phyloP scores from a whole-genome alignment of 2,888 invertebrate genomes.

The Amiota mariae region DNA sequence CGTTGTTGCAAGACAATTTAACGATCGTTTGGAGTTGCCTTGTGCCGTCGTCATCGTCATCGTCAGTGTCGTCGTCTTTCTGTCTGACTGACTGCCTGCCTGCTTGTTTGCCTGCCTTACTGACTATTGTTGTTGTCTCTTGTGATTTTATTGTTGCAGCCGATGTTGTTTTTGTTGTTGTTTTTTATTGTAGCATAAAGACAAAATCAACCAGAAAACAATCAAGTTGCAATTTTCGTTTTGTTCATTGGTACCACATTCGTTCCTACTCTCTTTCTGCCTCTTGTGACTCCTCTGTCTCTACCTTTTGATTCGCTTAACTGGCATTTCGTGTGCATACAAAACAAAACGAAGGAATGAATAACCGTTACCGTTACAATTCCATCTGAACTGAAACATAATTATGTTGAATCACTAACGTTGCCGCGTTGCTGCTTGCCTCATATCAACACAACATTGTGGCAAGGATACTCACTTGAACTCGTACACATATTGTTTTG shows the following conservation, averaged over 20 bases:
- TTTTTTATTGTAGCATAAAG: neutral
- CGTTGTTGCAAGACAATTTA: conserved; percentile 1
- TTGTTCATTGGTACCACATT: neutral
- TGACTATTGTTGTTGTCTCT: no score
- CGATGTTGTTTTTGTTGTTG: no score
- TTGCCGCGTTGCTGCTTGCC: conserved; percentile 33
- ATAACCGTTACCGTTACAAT: conserved; percentile 58
- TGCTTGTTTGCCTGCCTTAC: neutral
- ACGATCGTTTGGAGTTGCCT: neutral
- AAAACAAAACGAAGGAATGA: conserved; percentile 44
- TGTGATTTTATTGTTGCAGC: no score
- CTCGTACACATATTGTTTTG: no score
- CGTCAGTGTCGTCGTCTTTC: neutral
- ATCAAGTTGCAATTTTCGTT: conserved; percentile 29
- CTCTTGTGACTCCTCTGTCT: neutral
- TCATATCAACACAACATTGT: neutral
- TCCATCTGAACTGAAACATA: conserved; percentile 47
- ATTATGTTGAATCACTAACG: conserved; percentile 60
- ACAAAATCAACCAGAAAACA: conserved; percentile 24
- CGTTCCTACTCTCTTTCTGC: neutral
- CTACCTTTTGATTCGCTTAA: conserved; percentile 40
- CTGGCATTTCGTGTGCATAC: conserved; percentile 55
- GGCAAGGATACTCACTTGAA: neutral
- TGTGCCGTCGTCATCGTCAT: no score
- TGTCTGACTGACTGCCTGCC: neutral